These are phyloP conservation scores for Seriola quinqueradiata DNA, from an alignment of 2,113 vertebrate genomes.

Conservation along the genomic window DNA sequence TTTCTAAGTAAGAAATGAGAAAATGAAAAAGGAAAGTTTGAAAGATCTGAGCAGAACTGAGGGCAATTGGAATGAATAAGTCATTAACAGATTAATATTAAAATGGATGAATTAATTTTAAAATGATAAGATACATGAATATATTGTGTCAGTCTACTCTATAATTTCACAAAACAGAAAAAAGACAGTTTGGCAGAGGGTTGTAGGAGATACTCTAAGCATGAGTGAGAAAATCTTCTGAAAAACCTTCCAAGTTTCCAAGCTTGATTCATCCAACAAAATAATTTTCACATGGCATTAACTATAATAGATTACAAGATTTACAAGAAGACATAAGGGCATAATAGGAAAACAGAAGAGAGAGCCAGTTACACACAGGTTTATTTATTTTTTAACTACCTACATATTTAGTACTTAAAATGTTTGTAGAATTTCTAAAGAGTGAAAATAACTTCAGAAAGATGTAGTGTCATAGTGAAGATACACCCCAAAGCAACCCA, in stretches of 20 bases:
- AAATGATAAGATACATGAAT: conserved; percentile 26
- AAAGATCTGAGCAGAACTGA: conserved; percentile 51
- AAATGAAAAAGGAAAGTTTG: conserved; percentile 47
- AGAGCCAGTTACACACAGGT: not conserved
- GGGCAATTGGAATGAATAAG: conserved; percentile 61
- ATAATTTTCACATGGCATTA: not conserved
- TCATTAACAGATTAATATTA: conserved; percentile 66
- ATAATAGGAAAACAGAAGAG: not conserved
- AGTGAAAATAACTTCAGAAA: too few species aligned
- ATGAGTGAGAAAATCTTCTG: not conserved
- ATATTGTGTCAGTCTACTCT: conserved; percentile 35
- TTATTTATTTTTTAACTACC: too few species aligned
- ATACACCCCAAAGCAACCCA: too few species aligned
- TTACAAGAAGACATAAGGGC: not conserved
- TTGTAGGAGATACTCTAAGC: not conserved
- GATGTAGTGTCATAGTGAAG: too few species aligned
- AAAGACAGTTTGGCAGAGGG: not conserved
- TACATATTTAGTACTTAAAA: too few species aligned
- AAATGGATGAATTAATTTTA: conserved; percentile 48
- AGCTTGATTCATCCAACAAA: not conserved
- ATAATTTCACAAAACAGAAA: conserved; percentile 28
- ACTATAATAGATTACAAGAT: not conserved
- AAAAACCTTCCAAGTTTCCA: not conserved
- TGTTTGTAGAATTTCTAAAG: too few species aligned
- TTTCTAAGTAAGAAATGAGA: conserved; percentile 32